These are phyloP conservation scores for Glaucomys volans DNA, from an alignment of 2,113 vertebrate species.

Conservation along the genomic window DNA sequence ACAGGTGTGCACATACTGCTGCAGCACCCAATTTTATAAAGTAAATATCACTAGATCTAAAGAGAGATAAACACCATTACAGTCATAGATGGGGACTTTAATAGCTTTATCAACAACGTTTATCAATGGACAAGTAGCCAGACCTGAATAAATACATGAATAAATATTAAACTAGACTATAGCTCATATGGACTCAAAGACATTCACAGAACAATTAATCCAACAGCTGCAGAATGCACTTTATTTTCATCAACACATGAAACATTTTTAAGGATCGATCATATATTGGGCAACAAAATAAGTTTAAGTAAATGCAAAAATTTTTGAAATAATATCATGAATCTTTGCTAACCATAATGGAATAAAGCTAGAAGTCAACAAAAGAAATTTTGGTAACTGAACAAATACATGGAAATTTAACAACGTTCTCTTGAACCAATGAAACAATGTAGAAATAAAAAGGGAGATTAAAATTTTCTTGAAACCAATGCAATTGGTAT, in stretches of 20 bases:
- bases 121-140: background rate
- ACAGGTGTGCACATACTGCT: background rate
- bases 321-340: background rate
- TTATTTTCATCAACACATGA: background rate
- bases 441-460: background rate
- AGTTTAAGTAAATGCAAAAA: background rate
- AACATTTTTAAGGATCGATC: background rate
- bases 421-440: background rate
- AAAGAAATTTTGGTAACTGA: background rate
- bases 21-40: background rate
- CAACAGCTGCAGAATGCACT: background rate
- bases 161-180: background rate
- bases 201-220: background rate
- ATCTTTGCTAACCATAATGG: background rate
- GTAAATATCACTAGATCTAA: background rate
- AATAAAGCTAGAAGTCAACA: background rate
- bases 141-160: background rate
- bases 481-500: background rate
- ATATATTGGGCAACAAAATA: background rate
- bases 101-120: background rate
- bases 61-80: background rate
- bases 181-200: background rate
- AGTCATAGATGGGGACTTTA: no score
- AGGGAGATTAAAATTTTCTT: background rate
- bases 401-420: background rate